These are phyloP conservation scores for Antedon mediterranea DNA, from an alignment of 53 echinoderm and acorn worm genomes.

Conservation along the genomic window DNA sequence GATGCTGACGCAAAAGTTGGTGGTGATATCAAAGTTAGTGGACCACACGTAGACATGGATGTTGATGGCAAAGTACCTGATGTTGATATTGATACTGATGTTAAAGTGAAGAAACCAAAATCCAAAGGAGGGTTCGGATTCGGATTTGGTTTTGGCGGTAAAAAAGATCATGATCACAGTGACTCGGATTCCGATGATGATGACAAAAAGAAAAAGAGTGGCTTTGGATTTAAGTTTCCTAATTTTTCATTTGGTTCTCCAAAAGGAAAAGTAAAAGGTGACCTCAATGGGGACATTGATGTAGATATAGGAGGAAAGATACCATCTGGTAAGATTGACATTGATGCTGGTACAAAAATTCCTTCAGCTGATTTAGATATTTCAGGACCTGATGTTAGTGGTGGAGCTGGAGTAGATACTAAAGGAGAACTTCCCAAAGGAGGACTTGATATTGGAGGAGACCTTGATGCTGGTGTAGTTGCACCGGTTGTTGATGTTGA, in stretches of 20 bases:
- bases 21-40: no score
- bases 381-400: slow-evolving; percentile 16
- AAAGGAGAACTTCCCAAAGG: slow-evolving; percentile 18
- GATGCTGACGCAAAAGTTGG: no score
- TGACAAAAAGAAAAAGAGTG: no score
- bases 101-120: slow-evolving; percentile 6
- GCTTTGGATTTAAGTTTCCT: not conserved
- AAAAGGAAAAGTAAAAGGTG: slow-evolving; percentile 22
- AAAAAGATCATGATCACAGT: no score
- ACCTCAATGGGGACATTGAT: slow-evolving; percentile 9
- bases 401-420: slow-evolving; percentile 15
- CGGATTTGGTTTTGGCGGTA: no score
- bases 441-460: slow-evolving; percentile 2
- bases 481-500: slow-evolving; percentile 27
- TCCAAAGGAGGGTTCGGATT: slow-evolving; percentile 14
- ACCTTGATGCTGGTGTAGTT: slow-evolving; percentile 11
- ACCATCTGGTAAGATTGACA: not conserved
- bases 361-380: slow-evolving; percentile 7
- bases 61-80: slow-evolving; percentile 3
- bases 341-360: not conserved
- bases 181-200: no score
- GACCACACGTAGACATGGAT: slow-evolving; percentile 25
- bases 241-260: not conserved
- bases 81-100: slow-evolving; percentile 4
- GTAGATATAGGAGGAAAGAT: not conserved